Evolutionary conservation across 2,888 invertebrate genomes (phyloP), one percentile per base, ranked within the genome.

Genomic region (Epicampocera succincta): DNA sequence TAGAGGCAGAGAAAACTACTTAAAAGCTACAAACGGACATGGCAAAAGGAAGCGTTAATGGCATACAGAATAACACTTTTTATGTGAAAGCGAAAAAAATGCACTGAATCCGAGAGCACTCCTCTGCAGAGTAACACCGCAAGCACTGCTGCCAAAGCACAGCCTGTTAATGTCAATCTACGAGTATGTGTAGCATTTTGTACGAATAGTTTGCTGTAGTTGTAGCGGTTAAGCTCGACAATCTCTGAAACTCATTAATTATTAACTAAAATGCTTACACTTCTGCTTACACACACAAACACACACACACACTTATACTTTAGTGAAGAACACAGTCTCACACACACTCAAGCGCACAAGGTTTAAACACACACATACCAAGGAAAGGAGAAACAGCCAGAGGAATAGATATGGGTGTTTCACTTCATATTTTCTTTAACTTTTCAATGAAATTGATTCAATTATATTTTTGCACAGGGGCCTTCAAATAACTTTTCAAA

Each of bases 181-280:
- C 3, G 29, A 29, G 29, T 3, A 5, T 33, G 33, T 33, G 33
- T 33, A 33, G 33, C 33, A 33, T 6, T 29, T 17, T 15, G 12
- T 44, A 63, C 44, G 12, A 40, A 19, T 63, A 5, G 13, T 46
- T 6, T 29, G 54, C 40, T 63, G 56, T 56, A 58, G 65, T 50
- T 72, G 58, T 78, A 75, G 66, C 66, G 78, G 78, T 74, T 78
- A 66, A 82, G 66, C 78, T 61, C 78, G 54, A 66, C 78, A 56
- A 60, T 52, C 74, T 68, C 52, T 74, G 60, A 85, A 88, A 86
- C 88, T 88, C 88, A 87, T 88, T 88, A 88, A 88, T 88, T 88
- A 88, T 88, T 88, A 87, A 88, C 86, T 86, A 85, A 73, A 80
- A 71, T 77, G 66, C 61, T 87, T 86, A 88, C 87, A 88, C 86